phyloP scores from a whole-genome alignment of 2,113 vertebrate genomes.

The Atherinomorus stipes region DNA sequence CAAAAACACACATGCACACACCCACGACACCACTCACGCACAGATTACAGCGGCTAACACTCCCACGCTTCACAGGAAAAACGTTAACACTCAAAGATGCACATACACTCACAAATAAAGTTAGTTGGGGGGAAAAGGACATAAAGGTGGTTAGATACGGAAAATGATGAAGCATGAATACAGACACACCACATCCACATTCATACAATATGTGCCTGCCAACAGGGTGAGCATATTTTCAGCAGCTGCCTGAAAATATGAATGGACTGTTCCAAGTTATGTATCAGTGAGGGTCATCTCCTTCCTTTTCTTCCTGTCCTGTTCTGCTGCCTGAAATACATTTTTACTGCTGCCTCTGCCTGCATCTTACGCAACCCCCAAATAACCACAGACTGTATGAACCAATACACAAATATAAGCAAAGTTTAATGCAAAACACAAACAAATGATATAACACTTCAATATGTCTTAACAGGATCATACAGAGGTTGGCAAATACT shows the following conservation, averaged over 20 bases:
- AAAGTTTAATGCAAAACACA: constrained; percentile 84
- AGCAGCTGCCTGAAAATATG: constrained; percentile 41
- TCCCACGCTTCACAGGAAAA: constrained; percentile 43
- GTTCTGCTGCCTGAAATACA: constrained; percentile 56
- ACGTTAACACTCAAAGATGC: constrained; percentile 25
- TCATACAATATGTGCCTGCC: constrained; percentile 61
- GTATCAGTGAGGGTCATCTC: constrained; percentile 59
- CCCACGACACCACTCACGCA: constrained; percentile 12
- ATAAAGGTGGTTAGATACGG: constrained; percentile 57
- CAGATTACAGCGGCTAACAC: constrained; percentile 7
- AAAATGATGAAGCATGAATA: constrained; percentile 1
- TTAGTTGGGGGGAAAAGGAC: constrained; percentile 54
- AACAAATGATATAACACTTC: constrained; percentile 81
- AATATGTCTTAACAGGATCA: constrained; percentile 76
- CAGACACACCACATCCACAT: constrained; percentile 15
- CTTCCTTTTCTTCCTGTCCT: constrained; percentile 63
- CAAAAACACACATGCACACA: constrained; percentile 12
- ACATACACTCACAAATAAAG: constrained; percentile 26
- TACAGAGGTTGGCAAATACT: constrained; percentile 82
- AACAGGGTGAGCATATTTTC: constrained; percentile 46
- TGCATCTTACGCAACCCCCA: constrained; percentile 39
- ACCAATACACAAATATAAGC: constrained; percentile 76
- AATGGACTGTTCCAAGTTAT: constrained; percentile 42
- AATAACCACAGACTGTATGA: constrained; percentile 62
- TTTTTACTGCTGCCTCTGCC: constrained; percentile 41